phyloP scores from a whole-genome alignment of 2,113 vertebrate genomes.

The Callionymus lyra region DNA sequence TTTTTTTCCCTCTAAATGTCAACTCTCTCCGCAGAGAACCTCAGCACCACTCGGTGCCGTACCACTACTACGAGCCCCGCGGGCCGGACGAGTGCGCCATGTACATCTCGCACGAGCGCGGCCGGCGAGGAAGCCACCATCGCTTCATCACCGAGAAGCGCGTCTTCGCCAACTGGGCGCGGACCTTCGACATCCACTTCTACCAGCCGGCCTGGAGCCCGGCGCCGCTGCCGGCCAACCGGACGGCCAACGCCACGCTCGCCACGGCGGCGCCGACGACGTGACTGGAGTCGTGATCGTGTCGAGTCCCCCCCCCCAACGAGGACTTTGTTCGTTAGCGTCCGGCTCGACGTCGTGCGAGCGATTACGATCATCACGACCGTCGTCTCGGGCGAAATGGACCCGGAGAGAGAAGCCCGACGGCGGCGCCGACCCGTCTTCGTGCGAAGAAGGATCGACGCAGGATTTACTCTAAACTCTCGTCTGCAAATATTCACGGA shows the following conservation, averaged over 20 bases:
- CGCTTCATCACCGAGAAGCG: slow-evolving; percentile 97
- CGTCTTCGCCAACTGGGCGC: slow-evolving; percentile 92
- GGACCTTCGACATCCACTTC: slow-evolving; percentile 89
- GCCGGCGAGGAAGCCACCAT: slow-evolving; percentile 89
- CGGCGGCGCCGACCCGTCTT: neutral
- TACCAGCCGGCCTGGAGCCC: slow-evolving; percentile 94
- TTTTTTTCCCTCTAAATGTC: slow-evolving; percentile 32
- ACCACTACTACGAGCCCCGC: slow-evolving; percentile 92
- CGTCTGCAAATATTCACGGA: no score
- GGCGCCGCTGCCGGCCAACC: slow-evolving; percentile 54
- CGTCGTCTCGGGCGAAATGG: no score
- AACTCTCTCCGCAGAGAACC: slow-evolving; percentile 69
- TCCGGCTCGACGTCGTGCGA: no score
- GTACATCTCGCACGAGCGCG: slow-evolving; percentile 94
- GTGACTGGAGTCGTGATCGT: slow-evolving; percentile 40
- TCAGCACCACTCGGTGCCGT: slow-evolving; percentile 81
- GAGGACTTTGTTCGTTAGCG: no score
- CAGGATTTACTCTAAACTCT: slow-evolving; percentile 16
- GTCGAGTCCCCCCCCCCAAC: neutral
- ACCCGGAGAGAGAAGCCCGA: no score
- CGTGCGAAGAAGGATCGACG: slow-evolving; percentile 7
- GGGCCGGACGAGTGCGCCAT: slow-evolving; percentile 92
- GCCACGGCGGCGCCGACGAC: neutral
- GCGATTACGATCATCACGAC: no score
- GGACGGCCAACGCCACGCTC: slow-evolving; percentile 4